These are phyloP conservation scores for Tolmerus cingulatus DNA, from an alignment of 2,888 invertebrate species.

Conservation along the genomic window DNA sequence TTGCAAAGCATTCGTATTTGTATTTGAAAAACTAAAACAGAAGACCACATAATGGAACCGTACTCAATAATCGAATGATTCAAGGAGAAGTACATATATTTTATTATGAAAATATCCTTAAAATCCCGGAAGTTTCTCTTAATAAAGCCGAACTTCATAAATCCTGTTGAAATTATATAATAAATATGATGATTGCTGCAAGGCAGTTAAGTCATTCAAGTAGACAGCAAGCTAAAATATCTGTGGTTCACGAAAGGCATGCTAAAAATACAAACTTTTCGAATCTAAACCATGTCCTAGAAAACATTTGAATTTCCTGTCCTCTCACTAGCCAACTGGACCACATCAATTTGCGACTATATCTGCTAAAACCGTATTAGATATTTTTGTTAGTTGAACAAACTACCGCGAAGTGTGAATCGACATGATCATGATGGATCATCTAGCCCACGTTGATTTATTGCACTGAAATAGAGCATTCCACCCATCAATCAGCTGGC, in stretches of 20 bases:
- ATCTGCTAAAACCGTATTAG: neutral
- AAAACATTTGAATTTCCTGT: neutral
- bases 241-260: neutral
- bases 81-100: too few species aligned
- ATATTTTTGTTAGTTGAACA: neutral
- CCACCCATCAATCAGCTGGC: neutral
- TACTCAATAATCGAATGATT: too few species aligned
- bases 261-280: neutral
- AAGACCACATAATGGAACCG: too few species aligned
- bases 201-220: neutral
- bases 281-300: neutral
- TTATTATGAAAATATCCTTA: too few species aligned
- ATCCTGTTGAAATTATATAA: too few species aligned
- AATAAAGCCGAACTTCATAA: too few species aligned
- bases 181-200: too few species aligned
- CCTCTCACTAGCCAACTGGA: neutral
- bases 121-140: too few species aligned
- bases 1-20: too few species aligned
- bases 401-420: neutral
- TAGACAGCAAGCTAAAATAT: neutral
- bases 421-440: slow-evolving; percentile 2
- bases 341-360: neutral
- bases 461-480: neutral
- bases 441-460: neutral
- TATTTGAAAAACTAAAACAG: too few species aligned